These are phyloP conservation scores for Steinernema feltiae DNA, from an alignment of 1,140 invertebrate species.

Conservation along the genomic window DNA sequence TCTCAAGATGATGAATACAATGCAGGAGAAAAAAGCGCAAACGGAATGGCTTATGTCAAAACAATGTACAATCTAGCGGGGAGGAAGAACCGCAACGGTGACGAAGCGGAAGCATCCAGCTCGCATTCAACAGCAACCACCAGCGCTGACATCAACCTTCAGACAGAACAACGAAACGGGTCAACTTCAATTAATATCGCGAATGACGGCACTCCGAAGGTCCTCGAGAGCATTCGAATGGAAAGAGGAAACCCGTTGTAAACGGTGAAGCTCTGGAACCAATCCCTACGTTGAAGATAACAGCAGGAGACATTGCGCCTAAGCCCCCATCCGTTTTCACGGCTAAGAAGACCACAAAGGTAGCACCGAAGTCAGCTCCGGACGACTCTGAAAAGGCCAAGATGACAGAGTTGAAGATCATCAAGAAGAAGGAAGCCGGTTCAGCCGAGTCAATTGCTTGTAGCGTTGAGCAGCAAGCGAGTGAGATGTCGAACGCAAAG, in stretches of 20 bases:
- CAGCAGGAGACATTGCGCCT: too few relatives aligned
- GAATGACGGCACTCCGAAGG: conserved; percentile 6
- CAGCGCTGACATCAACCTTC: neutral
- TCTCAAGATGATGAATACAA: conserved; percentile 35
- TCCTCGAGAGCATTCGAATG: conserved; percentile 6
- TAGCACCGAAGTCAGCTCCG: neutral
- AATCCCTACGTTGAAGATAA: too few relatives aligned
- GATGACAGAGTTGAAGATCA: neutral
- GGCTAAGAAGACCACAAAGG: neutral
- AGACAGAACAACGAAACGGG: neutral
- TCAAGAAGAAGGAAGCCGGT: conserved; percentile 5
- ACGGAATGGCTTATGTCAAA: conserved; percentile 47
- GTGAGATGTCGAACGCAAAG: neutral
- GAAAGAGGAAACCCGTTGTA: neutral
- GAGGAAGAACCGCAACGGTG: neutral
- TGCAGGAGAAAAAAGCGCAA: conserved; percentile 44
- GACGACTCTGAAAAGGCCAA: neutral
- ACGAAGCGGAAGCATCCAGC: neutral
- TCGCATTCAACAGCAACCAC: neutral
- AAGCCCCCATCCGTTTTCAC: too few relatives aligned
- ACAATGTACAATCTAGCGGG: conserved; percentile 35
- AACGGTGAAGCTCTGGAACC: neutral
- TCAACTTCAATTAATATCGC: neutral
- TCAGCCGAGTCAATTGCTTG: neutral
- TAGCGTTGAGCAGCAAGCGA: neutral